Base-by-base conservation (phyloP, 2,797 vertebrate species). In the Halcyon leucocephala region DNA sequence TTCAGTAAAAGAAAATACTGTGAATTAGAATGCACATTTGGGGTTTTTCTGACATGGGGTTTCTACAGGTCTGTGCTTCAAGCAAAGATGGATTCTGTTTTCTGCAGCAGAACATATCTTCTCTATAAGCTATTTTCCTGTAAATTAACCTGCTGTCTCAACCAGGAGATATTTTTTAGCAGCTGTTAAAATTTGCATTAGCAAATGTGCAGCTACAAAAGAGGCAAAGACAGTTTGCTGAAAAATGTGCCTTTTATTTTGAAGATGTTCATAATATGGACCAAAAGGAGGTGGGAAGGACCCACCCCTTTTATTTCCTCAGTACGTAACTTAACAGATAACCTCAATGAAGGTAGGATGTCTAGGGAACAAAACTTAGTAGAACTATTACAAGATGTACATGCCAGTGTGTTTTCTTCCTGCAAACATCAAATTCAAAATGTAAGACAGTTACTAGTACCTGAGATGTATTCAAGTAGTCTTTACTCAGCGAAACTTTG, bases 51-150 rank as follows among this genome's bases (percentile, higher is more conserved):
- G 52, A 54, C 41, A 42, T 29, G 29, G 73, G 5, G 0, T 61
- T 90, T 72, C 76, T 58, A n/a, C 31, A 55, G 19, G 21, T 9
- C 31, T 80, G 37, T 48, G 49, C 31, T 81, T 83, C 41, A 61
- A 72, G 52, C 62, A 85, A 64, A 83, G 46, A 7, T 49, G 46
- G 48, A 39, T 57, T 58, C 62, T 86, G 28, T 69, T 89, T 81
- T 76, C 49, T 52, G 1, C n/a, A 66, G 58, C 44, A 58, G 64
- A 64, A n/a, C 0, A 0, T 60, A 24, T 17, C 62, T 82, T 57
- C 25, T 13, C 42, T 64, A 9, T 51, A 60, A 79, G 17, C 9
- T 55, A 2, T 48, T 7, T 55, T 3, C 51, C 60, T 87, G 15
- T 82, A 69, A 76, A 64, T 37, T 10, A 52, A n/a, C 26, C 9